Conservation (phyloP, 1,140 invertebrate genomes). For the Micrasema longulum region DNA sequence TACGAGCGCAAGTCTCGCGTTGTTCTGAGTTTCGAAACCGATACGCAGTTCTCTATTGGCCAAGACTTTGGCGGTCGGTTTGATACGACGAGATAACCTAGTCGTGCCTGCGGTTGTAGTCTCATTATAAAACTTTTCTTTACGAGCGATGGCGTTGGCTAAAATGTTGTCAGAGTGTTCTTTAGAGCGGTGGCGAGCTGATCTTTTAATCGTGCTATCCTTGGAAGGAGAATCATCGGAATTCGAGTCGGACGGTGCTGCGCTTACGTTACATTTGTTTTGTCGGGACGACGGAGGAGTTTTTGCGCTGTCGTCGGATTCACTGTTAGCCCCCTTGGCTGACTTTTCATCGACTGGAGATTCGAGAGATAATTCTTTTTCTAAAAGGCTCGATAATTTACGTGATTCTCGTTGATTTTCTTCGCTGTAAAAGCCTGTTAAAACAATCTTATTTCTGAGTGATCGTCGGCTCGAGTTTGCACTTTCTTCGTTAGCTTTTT, state of each 20-base stretch:
- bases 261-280: conserved; percentile 57
- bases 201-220: conserved; percentile 61
- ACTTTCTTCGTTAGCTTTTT: conserved; percentile 60
- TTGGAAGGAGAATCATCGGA: conserved; percentile 60
- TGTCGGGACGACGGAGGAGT: conserved; percentile 56
- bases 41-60: conserved; percentile 70
- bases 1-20: conserved; percentile 61
- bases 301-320: conserved; percentile 58
- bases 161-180: conserved; percentile 67
- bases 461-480: conserved; percentile 37
- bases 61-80: conserved; percentile 70
- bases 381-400: conserved; percentile 11
- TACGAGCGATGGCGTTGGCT: conserved; percentile 70
- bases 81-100: conserved; percentile 65
- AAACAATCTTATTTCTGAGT: conserved; percentile 28
- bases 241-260: conserved; percentile 59
- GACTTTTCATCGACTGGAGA: conserved; percentile 54
- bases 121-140: conserved; percentile 69
- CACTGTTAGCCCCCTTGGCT: conserved; percentile 57
- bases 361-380: neutral
- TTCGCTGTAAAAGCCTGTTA: conserved; percentile 3
- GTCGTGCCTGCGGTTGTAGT: conserved; percentile 54
- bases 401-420: conserved; percentile 32
- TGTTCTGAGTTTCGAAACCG: conserved; percentile 70
- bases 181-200: conserved; percentile 64